Base-by-base conservation (phyloP, 2,888 invertebrate genomes). In the Leptinotarsa peninsularis region DNA sequence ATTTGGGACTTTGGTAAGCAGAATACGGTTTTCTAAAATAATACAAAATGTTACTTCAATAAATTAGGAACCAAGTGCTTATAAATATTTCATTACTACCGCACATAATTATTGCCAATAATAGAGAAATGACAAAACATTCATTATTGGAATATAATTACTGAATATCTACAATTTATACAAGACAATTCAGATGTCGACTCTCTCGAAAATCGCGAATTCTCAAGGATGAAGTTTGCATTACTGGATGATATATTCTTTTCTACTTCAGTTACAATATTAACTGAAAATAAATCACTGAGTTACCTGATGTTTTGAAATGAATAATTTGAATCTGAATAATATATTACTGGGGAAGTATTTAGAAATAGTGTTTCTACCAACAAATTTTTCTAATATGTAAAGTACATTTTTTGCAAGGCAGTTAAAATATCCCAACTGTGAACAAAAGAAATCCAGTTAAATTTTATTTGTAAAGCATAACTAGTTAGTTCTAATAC, bases 21-120 rank as follows among this genome's bases (percentile, higher is more conserved):
- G 82, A 84, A 81, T 82, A 80, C 81, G 81, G 81, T 83, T 81
- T 82, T 84, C 83, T 86, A 85, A 86, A 85, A 86, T 82, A 83
- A 85, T 85, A 86, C 83, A 85, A 84, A 85, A 84, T 81, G 82
- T 85, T 84, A 84, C 82, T 85, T 80, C 83, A 86, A 87, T 87
- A 87, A 87, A 87, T 88, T 88, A 88, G 88, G 88, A 88, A 88
- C 88, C 87, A 87, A 87, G 87, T 88, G 87, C 87, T 88, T 88
- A 87, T 85, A 86, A 86, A 86, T 86, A 85, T 83, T 83, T 84
- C 84, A 84, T 87, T 85, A 86, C 86, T 85, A 84, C 85, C 85
- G 85, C 81, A 80, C 78, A 79, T 76, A 76, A 76, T 87, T 85
- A 86, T 85, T 86, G 83, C 85, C 84, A 85, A 83, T 86, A 84